Base-by-base conservation (phyloP, 2,888 invertebrate species). In the Mythimna impura region DNA sequence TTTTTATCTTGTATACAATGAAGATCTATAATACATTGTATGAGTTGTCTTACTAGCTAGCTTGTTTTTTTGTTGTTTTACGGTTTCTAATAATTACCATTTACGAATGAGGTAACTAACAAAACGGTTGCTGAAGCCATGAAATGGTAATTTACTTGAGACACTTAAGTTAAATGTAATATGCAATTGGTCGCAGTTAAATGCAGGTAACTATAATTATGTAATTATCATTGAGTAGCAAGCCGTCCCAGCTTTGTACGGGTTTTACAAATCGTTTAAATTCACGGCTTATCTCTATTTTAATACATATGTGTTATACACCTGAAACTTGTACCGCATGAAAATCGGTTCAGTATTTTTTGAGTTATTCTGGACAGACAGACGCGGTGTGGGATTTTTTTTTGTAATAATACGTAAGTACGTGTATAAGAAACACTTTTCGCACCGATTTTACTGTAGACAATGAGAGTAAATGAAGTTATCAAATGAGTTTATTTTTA, bases 391-490 rank as follows among this genome's bases (percentile, higher is more conserved):
- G 43, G 43, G 10, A 47, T 5, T 47, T 47, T 47, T 20, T 52
- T 7, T 17, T 47, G 14, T 17, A 17, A 12, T 10, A 30, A 10
- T 40, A 40, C 8, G 43, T 47, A 20, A 17, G 14, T 14, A 43
- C 12, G 43, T 14, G 43, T 43, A 34, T 36, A 58, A 34, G 4
- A 25, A 47, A 43, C 34, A 30, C 30, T 43, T 71, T 22, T 81
- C 66, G 71, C 71, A 81, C 54, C 76, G 71, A 67, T 60, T 63
- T 47, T 47, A 66, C 34, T 25, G 65, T 54, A 17, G 20, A 30
- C 22, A 61, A 66, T 58, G 8, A 55, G 61, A 67, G 47, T 72
- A 10, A 62, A 40, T 34, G 17, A 20, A 58, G 64, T 8, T 54
- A 34, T 65, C 0, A n/a, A 55, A 54, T 47, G 34, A 66, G 36